Base-by-base conservation (phyloP, 2,113 vertebrate genomes). In the Syngnathus scovelli region DNA sequence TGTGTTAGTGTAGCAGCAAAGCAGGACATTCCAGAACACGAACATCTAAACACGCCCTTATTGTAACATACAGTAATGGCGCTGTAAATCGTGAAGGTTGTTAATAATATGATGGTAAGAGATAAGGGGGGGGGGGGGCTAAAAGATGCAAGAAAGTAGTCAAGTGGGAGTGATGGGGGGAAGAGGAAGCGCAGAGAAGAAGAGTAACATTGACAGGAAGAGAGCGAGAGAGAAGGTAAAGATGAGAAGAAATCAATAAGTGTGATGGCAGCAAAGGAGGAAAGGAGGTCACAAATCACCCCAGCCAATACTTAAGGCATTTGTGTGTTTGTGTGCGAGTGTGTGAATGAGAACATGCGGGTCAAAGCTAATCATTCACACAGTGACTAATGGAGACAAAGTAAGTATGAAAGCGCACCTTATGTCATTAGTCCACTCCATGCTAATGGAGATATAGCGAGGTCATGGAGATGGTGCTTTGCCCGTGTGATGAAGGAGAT, bases 311-410 rank as follows among this genome's bases (percentile, higher is more conserved):
- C 69, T 61, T 71, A 21, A 48, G n/a, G 61, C 38, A 23, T 55
- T 62, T 62, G 71, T 79, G 68, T 63, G 81, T 71, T 68, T 70
- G 70, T 82, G 79, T 83, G 83, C 79, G 75, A 38, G 76, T 74
- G 75, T 78, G 86, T 85, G 82, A 83, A 55, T 72, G 78, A 75
- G 63, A 67, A 62, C 9, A 62, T 41, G 76, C 78, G 75, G 74
- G n/a, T 44, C 21, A 7, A 15, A 46, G 82, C 81, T 88, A 86
- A 88, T 84, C 86, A 82, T 82, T 86, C 81, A 84, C 87, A 86
- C 80, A 74, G 79, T 71, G 69, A 78, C 72, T 86, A 86, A 88
- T 88, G 85, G 85, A 87, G 86, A 88, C 85, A 85, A 86, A 88
- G 88, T 86, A 88, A 83, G 78, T 82, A 82, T 77, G 64, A 70